These are phyloP conservation scores for Hemaris fuciformis DNA, from an alignment of 2,888 invertebrate species.

Conservation along the genomic window DNA sequence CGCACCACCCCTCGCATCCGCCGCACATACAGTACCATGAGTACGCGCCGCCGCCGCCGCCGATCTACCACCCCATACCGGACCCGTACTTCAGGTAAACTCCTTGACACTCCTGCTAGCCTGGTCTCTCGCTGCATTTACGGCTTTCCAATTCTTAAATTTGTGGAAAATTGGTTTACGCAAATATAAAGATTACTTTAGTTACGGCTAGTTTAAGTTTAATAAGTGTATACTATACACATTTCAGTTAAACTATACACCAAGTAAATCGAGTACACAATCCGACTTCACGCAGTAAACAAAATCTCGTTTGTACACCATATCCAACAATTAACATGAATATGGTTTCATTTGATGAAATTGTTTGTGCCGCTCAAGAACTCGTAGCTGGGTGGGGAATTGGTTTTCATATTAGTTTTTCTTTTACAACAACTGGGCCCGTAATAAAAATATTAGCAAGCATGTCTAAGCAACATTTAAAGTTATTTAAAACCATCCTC, in stretches of 20 bases:
- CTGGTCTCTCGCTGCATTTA: no score
- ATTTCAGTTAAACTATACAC: no score
- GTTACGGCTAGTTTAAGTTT: no score
- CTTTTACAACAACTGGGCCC: no score
- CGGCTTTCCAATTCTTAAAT: no score
- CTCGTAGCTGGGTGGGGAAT: background rate
- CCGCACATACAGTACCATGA: slow-evolving; percentile 71
- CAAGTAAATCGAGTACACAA: background rate
- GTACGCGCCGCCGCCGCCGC: slow-evolving; percentile 82
- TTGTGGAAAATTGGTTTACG: no score
- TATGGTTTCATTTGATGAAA: slow-evolving; percentile 14
- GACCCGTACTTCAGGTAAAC: slow-evolving; percentile 74
- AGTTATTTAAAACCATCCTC: no score
- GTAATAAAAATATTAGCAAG: no score
- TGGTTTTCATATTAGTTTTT: no score
- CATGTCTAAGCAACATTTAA: no score
- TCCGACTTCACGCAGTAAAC: background rate
- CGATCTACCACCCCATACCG: slow-evolving; percentile 67
- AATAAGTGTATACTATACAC: no score
- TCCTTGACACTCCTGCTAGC: slow-evolving; percentile 18
- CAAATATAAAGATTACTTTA: no score
- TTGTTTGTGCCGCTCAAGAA: background rate
- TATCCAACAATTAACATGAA: background rate
- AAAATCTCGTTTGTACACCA: background rate
- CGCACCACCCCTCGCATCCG: slow-evolving; percentile 67